Percentiles rank a stretch among this genome's conserved stretches.
phyloP scores from a whole-genome alignment of 2,113 vertebrate species.

The Lota lota region DNA sequence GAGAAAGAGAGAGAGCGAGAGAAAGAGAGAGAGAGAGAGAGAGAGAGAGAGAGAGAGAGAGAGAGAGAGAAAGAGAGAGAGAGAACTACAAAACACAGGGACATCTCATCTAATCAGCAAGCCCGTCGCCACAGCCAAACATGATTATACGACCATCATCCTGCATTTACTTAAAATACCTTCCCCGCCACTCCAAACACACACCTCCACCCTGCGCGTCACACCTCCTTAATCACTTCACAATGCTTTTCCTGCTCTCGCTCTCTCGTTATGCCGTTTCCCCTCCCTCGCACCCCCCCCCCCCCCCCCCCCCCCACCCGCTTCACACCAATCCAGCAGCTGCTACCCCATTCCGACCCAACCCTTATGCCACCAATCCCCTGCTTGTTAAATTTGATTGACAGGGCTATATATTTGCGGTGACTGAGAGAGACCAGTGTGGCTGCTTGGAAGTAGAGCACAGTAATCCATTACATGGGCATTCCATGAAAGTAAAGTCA shows the following conservation, averaged over 20 bases:
- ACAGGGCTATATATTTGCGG: constrained; percentile 41
- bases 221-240: constrained; percentile 10
- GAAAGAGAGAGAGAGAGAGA: too few relatives aligned
- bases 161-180: constrained; percentile 18
- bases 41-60: too few relatives aligned
- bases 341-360: background rate
- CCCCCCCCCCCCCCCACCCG: background rate
- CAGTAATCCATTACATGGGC: constrained; percentile 35
- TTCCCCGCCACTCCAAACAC: background rate
- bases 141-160: background rate
- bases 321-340: background rate
- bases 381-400: constrained; percentile 64
- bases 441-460: constrained; percentile 31
- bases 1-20: too few relatives aligned
- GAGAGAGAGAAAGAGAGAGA: background rate
- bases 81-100: background rate
- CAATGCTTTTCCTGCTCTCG: constrained; percentile 3
- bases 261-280: background rate
- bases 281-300: background rate
- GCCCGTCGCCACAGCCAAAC: background rate
- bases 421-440: constrained; percentile 37
- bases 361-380: constrained; percentile 5
- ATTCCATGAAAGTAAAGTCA: constrained; percentile 29
- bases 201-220: background rate
- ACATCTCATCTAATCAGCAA: too few relatives aligned